Evolutionary conservation across 2,888 invertebrate species (phyloP), one percentile per base, ranked within the genome.

Genomic region (Drosophila affinis): DNA sequence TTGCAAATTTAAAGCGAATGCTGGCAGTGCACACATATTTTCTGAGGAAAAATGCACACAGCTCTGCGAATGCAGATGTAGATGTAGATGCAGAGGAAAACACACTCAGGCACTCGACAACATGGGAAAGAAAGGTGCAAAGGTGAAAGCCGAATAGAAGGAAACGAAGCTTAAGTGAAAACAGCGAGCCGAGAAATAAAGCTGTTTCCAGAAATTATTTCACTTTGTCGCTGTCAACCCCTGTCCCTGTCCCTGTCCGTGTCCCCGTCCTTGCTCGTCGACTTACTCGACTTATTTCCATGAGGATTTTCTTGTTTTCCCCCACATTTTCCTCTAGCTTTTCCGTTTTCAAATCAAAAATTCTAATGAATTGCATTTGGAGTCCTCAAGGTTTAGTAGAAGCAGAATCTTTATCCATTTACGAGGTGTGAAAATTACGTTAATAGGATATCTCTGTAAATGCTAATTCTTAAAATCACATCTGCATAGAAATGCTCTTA

Each of bases 1-100:
- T 86, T 83, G 87, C 81, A 88, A 83, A 83, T 83, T 80, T 72
- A 52, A 53, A 70, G 54, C 45, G 67, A 77, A 57, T 29, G 29
- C 29, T 2, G 7, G 27, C 27, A 27, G 17, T 12, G 39, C 51
- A 45, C 45, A n/a, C 39, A 47, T 29, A 55, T 46, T 55, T 34
- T 46, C 21, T 27, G 49, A 14, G 29, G 24, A 46, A 29, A 64
- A 9, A 45, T 54, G 46, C 32, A 51, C 18, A 45, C 52, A 44
- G 46, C 12, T 5, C 12, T 34, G 34, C 12, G 12, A 5, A 34
- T 34, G 34, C 34, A 34, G 34, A 34, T 29, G 9, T 7, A 29
- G 29, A 12, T 12, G 14, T 54, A 39, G 48, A 67, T 27, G 29
- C 49, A n/a, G 32, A 21, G 21, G 21, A 21, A 21, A 21, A 21